phyloP scores from a whole-genome alignment of 2,888 invertebrate genomes.

The Blomia tropicalis region DNA sequence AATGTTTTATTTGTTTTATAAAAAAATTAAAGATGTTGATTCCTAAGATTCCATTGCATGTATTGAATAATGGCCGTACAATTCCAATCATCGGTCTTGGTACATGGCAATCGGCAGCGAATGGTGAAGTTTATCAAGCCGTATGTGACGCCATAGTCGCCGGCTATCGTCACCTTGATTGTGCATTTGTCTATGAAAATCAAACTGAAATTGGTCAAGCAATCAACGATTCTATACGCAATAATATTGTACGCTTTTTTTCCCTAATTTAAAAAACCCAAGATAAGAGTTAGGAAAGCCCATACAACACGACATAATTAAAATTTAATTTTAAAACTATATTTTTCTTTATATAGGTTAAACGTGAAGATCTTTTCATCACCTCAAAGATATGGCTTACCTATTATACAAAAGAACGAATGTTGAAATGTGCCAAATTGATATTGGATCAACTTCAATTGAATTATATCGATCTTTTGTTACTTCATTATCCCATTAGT shows the following conservation, averaged over 20 bases:
- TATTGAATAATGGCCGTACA: slow-evolving; percentile 29
- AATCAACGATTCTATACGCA: slow-evolving; percentile 32
- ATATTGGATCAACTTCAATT: slow-evolving; percentile 33
- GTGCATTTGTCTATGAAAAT: slow-evolving; percentile 35
- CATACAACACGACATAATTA: neutral
- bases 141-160: slow-evolving; percentile 33
- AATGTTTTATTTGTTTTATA: too few species aligned
- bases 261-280: too few species aligned
- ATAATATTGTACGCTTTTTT: slow-evolving; percentile 31
- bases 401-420: slow-evolving; percentile 38
- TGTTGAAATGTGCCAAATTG: slow-evolving; percentile 31
- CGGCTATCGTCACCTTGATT: slow-evolving; percentile 36
- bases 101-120: slow-evolving; percentile 31
- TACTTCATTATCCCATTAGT: slow-evolving; percentile 37
- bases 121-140: slow-evolving; percentile 31
- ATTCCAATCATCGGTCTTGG: slow-evolving; percentile 33
- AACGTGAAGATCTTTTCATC: slow-evolving; percentile 34
- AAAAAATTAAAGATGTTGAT: too few species aligned
- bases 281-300: too few species aligned
- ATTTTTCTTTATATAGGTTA: slow-evolving; percentile 39
- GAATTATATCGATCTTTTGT: slow-evolving; percentile 35
- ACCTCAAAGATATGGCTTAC: slow-evolving; percentile 36
- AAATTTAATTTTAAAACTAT: neutral
- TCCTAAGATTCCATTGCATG: slow-evolving; percentile 19
- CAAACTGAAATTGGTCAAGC: slow-evolving; percentile 35